A percentile compares a stretch with the other conserved stretches of the same genome.
Evolutionary conservation across 2,888 invertebrate species (phyloP).

Genomic region (Aphrophora alni): DNA sequence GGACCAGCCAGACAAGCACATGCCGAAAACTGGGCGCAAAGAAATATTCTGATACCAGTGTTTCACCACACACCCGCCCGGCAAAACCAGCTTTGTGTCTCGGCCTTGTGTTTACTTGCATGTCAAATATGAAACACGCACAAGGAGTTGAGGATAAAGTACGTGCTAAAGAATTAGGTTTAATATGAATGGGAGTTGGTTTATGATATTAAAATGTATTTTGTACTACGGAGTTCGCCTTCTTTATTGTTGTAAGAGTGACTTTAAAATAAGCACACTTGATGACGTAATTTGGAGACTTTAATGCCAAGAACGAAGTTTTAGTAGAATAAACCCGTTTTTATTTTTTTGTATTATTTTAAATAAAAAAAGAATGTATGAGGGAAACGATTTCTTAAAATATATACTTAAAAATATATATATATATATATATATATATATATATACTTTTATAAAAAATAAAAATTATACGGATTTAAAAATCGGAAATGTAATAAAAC

Average conservation of each 20-base stretch:
- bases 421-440: too few species aligned
- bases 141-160: not conserved
- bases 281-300: too few species aligned
- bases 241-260: not conserved
- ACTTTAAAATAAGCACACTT: too few species aligned
- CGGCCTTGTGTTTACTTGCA: not conserved
- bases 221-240: not conserved
- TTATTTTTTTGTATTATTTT: too few species aligned
- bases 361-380: too few species aligned
- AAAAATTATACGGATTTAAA: too few species aligned
- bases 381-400: too few species aligned
- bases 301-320: too few species aligned
- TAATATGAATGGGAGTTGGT: not conserved
- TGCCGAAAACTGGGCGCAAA: not conserved
- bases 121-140: not conserved
- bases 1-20: not conserved
- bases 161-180: not conserved
- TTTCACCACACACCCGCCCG: not conserved
- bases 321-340: too few species aligned
- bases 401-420: too few species aligned
- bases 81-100: not conserved
- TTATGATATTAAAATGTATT: not conserved
- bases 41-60: not conserved
- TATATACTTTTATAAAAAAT: too few species aligned
- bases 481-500: too few species aligned